Evolutionary conservation across 2,888 invertebrate species (phyloP).

Genomic region (Ectobius pallidus): DNA sequence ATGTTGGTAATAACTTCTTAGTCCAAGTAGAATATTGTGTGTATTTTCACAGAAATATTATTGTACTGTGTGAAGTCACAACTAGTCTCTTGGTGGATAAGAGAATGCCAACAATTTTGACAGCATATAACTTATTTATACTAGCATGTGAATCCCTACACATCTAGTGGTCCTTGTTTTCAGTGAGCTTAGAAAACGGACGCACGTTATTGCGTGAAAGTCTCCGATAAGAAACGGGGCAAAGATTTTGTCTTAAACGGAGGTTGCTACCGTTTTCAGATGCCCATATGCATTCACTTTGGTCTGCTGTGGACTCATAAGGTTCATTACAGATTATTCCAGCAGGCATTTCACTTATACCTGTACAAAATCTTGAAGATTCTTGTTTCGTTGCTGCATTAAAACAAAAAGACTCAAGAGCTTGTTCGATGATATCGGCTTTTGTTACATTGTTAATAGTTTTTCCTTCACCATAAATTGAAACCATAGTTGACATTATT

Average conservation of each 20-base stretch:
- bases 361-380: not conserved
- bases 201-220: not conserved
- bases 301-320: not conserved
- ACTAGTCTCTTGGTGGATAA: too few relatives aligned
- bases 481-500: not conserved
- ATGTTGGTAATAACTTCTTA: too few relatives aligned
- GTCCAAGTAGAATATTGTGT: too few relatives aligned
- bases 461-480: not conserved
- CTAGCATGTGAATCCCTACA: too few relatives aligned
- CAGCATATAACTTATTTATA: too few relatives aligned
- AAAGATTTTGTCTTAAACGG: not conserved
- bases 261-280: not conserved
- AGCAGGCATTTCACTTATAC: not conserved
- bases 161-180: too few relatives aligned
- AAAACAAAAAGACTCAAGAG: not conserved
- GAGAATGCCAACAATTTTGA: too few relatives aligned
- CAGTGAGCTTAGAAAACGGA: too few relatives aligned
- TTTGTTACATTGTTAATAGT: not conserved
- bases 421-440: not conserved
- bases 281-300: not conserved
- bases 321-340: not conserved
- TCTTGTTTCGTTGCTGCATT: not conserved
- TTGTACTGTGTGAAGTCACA: too few relatives aligned
- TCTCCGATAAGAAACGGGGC: constrained; percentile 3
- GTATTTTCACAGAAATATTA: too few relatives aligned